A percentile compares a stretch with the other conserved stretches of the same genome.
phyloP scores from a whole-genome alignment of 2,888 invertebrate species.

The Cheilosia grossa region DNA sequence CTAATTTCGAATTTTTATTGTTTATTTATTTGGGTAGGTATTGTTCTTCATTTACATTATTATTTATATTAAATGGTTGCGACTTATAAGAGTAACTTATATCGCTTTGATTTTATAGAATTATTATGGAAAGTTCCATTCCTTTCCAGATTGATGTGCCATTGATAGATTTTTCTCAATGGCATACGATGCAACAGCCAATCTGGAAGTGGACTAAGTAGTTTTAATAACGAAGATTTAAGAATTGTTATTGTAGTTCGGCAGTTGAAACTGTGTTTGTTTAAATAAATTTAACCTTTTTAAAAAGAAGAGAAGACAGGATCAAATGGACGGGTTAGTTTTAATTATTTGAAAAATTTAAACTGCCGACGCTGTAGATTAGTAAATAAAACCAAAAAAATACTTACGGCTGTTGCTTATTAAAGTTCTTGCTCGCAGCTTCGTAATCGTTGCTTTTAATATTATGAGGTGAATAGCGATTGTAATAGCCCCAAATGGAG shows the following conservation, averaged over 20 bases:
- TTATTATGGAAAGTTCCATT: conserved; percentile 76
- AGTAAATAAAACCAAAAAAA: not conserved
- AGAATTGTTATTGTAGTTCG: no score
- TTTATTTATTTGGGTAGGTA: not conserved
- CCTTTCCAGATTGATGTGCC: conserved; percentile 76
- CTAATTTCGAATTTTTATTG: not conserved
- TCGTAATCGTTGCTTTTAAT: conserved; percentile 90
- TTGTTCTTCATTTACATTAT: not conserved
- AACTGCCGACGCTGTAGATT: no score
- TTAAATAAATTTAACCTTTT: no score
- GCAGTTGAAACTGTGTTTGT: no score
- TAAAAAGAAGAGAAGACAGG: no score
- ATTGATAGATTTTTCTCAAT: conserved; percentile 78
- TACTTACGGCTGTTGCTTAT: conserved; percentile 79
- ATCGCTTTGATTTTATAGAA: conserved; percentile 33
- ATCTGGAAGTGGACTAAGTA: conserved; percentile 61
- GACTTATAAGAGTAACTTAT: conserved; percentile 28
- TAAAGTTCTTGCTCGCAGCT: conserved; percentile 67
- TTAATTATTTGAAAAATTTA: not conserved
- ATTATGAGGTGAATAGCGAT: conserved; percentile 94
- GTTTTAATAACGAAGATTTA: not conserved
- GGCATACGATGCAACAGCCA: conserved; percentile 79
- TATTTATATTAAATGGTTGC: not conserved
- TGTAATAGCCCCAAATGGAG: conserved; percentile 95
- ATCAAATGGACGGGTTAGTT: no score